phyloP scores from a whole-genome alignment of 2,888 invertebrate species.

The Eristalis pertinax region DNA sequence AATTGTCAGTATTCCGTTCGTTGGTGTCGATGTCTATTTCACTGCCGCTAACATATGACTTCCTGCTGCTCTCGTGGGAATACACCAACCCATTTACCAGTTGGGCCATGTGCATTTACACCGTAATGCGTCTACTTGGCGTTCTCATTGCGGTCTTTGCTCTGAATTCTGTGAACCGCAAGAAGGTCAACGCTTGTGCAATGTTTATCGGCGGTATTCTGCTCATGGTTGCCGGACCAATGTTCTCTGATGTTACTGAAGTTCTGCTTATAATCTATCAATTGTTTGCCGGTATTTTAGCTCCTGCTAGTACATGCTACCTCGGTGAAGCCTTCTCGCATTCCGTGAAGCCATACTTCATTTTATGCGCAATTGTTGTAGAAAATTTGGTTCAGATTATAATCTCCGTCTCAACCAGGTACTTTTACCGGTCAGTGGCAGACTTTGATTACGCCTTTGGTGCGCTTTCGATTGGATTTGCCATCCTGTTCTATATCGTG shows the following conservation, averaged over 20 bases:
- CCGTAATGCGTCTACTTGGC: constrained; percentile 72
- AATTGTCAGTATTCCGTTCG: constrained; percentile 74
- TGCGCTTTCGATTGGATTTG: constrained; percentile 72
- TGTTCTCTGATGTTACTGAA: constrained; percentile 56
- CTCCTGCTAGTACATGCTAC: constrained; percentile 74
- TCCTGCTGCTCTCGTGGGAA: background rate
- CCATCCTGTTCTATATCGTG: constrained; percentile 63
- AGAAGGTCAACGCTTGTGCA: constrained; percentile 71
- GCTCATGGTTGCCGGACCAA: constrained; percentile 73
- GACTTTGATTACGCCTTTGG: constrained; percentile 73
- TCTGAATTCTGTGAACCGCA: constrained; percentile 76
- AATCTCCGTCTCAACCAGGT: background rate
- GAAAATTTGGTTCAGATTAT: constrained; percentile 74
- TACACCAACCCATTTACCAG: background rate
- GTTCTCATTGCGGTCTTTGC: constrained; percentile 44
- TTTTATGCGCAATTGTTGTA: constrained; percentile 74
- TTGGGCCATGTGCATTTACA: constrained; percentile 56
- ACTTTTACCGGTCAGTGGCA: background rate
- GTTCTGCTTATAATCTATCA: constrained; percentile 73
- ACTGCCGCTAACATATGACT: constrained; percentile 73
- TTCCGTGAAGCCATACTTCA: constrained; percentile 74
- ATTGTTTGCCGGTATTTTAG: constrained; percentile 75
- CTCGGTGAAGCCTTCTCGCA: constrained; percentile 77
- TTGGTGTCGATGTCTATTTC: constrained; percentile 76
- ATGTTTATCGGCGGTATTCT: constrained; percentile 71